Evolutionary conservation across 2,888 invertebrate species (phyloP).

Genomic region (Trissolcus brochymenae): DNA sequence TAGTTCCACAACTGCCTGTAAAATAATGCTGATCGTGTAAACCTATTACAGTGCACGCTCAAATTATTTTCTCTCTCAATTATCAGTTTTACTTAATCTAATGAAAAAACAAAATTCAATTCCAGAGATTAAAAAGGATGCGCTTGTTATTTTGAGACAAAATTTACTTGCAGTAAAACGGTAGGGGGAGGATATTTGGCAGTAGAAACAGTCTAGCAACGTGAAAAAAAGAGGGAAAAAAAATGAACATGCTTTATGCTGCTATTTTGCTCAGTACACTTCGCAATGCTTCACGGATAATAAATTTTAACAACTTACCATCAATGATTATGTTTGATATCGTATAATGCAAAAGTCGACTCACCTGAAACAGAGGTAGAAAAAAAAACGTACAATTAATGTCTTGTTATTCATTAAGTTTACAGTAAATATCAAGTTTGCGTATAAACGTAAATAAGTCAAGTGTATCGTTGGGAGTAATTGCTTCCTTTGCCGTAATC

Average conservation of each 20-base stretch:
- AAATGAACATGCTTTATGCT: conserved; percentile 31
- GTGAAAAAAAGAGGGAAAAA: conserved; percentile 7
- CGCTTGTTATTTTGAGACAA: no score
- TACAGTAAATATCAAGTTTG: conserved; percentile 40
- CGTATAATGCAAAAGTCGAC: conserved; percentile 42
- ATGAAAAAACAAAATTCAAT: no score
- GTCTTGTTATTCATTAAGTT: conserved; percentile 45
- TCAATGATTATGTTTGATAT: conserved; percentile 48
- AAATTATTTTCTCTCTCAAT: background rate
- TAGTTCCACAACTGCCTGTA: conserved; percentile 18
- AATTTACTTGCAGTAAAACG: no score
- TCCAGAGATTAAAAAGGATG: no score
- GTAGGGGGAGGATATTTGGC: conserved; percentile 29
- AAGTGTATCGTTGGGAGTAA: conserved; percentile 44
- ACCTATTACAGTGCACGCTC: no score
- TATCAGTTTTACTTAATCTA: background rate
- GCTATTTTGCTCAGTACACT: conserved; percentile 33
- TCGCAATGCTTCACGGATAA: conserved; percentile 44
- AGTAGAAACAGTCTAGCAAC: conserved; percentile 10
- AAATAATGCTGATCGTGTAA: conserved; percentile 1
- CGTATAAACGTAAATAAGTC: conserved; percentile 40
- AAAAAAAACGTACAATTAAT: conserved; percentile 30
- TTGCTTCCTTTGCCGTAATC: conserved; percentile 37
- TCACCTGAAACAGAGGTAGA: conserved; percentile 52
- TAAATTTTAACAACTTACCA: conserved; percentile 48